These are phyloP conservation scores for Synanthedon andrenaeformis DNA, from an alignment of 2,888 invertebrate species.

Conservation along the genomic window DNA sequence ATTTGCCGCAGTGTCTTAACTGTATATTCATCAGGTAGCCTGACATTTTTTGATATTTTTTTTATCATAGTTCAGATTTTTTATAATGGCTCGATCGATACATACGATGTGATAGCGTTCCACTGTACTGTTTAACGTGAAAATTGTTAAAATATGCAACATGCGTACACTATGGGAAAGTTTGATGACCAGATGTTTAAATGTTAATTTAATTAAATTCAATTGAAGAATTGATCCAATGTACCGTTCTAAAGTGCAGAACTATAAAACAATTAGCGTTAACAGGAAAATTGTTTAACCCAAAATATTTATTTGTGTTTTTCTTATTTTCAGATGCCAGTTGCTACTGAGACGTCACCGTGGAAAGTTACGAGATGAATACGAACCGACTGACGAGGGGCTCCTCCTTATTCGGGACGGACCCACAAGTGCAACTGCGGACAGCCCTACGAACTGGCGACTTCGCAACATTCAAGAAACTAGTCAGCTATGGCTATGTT, in stretches of 20 bases:
- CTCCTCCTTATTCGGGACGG: slow-evolving; percentile 53
- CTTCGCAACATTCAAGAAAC: slow-evolving; percentile 57
- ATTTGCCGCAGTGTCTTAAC: slow-evolving; percentile 10
- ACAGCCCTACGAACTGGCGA: slow-evolving; percentile 67
- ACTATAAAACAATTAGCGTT: slow-evolving; percentile 28
- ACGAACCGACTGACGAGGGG: slow-evolving; percentile 46
- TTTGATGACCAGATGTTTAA: slow-evolving; percentile 22
- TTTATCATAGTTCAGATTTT: too few species aligned
- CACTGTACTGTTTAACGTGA: background rate
- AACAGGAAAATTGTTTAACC: slow-evolving; percentile 36
- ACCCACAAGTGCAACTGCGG: slow-evolving; percentile 61
- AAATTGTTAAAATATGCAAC: background rate
- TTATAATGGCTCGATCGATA: too few species aligned
- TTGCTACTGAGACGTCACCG: slow-evolving; percentile 50
- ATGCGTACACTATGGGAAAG: slow-evolving; percentile 7
- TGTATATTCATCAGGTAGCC: too few species aligned
- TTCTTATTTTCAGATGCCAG: slow-evolving; percentile 52
- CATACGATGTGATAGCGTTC: too few species aligned
- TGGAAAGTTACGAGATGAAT: slow-evolving; percentile 63
- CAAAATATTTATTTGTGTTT: slow-evolving; percentile 14
- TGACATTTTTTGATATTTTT: too few species aligned
- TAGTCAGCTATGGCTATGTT: slow-evolving; percentile 54
- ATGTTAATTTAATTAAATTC: slow-evolving; percentile 29
- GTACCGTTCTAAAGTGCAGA: slow-evolving; percentile 26
- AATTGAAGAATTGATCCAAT: slow-evolving; percentile 38